These are phyloP conservation scores for Platysteira castanea DNA, from an alignment of 2,113 vertebrate genomes.

Conservation along the genomic window DNA sequence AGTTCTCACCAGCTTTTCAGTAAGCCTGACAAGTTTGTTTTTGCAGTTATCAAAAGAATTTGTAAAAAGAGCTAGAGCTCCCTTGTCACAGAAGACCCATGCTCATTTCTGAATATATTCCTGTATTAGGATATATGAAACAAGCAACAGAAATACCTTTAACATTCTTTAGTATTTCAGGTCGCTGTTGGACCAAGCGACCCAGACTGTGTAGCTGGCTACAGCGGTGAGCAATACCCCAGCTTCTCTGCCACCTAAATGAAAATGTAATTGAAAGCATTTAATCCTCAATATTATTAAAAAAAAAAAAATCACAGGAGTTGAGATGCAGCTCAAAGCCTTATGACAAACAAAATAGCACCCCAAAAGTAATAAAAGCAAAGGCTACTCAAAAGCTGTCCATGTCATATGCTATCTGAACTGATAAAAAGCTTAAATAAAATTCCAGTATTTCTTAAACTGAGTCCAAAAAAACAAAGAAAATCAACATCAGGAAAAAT, in stretches of 20 bases:
- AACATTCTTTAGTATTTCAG: conserved; percentile 79
- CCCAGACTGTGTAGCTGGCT: conserved; percentile 90
- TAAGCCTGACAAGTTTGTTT: neutral
- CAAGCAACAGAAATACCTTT: conserved; percentile 76
- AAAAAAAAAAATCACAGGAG: neutral
- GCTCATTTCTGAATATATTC: neutral
- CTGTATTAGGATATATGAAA: neutral
- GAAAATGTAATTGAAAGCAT: neutral
- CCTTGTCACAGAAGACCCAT: neutral
- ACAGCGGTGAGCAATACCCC: conserved; percentile 90
- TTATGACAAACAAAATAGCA: neutral
- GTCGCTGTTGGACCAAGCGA: conserved; percentile 86
- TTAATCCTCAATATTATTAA: neutral
- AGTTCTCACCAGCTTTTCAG: neutral
- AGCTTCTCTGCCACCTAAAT: conserved; percentile 93
- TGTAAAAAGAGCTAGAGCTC: neutral
- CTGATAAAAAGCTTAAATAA: neutral
- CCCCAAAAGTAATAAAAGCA: neutral
- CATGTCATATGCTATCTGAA: neutral
- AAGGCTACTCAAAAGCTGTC: neutral
- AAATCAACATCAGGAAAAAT: neutral
- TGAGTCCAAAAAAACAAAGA: neutral
- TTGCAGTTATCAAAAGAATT: neutral
- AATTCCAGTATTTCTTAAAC: neutral
- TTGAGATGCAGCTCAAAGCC: neutral